Evolutionary conservation across 1,140 invertebrate species (phyloP).

Genomic region (Lutraria rhynchaena): DNA sequence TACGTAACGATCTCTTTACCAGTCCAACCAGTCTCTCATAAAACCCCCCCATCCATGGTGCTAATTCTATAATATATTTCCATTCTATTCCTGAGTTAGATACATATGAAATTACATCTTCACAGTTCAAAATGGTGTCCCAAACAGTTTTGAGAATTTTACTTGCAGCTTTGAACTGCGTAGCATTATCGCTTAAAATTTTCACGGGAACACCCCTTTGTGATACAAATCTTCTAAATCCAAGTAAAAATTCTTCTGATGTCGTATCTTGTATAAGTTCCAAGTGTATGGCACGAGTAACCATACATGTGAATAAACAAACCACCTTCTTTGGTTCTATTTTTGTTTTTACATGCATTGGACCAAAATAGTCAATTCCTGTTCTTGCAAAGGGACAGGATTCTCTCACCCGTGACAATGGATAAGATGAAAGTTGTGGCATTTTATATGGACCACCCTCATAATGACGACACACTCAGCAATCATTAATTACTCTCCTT

Average conservation of each 20-base stretch:
- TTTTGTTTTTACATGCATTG: not conserved
- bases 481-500: not conserved
- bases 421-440: slow-evolving; percentile 2
- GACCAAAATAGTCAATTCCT: slow-evolving; percentile 17
- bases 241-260: slow-evolving; percentile 6
- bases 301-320: slow-evolving; percentile 15
- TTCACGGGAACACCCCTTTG: not conserved
- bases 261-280: slow-evolving; percentile 8
- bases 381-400: not conserved
- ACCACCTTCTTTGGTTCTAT: not conserved
- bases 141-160: not conserved
- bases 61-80: slow-evolving; percentile 9
- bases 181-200: slow-evolving; percentile 28
- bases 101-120: slow-evolving; percentile 2
- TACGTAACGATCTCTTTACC: slow-evolving; percentile 7
- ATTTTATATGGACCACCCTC: slow-evolving; percentile 26
- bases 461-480: not conserved
- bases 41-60: slow-evolving; percentile 21
- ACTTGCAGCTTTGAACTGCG: slow-evolving; percentile 11
- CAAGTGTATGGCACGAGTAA: not conserved
- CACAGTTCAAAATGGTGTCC: not conserved
- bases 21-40: not conserved
- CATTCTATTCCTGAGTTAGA: not conserved
- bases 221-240: slow-evolving; percentile 5
- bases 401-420: not conserved